Percentiles rank a stretch among this genome's conserved stretches.
phyloP scores from a whole-genome alignment of 2,797 vertebrate genomes.

The Clarias fuscus region DNA sequence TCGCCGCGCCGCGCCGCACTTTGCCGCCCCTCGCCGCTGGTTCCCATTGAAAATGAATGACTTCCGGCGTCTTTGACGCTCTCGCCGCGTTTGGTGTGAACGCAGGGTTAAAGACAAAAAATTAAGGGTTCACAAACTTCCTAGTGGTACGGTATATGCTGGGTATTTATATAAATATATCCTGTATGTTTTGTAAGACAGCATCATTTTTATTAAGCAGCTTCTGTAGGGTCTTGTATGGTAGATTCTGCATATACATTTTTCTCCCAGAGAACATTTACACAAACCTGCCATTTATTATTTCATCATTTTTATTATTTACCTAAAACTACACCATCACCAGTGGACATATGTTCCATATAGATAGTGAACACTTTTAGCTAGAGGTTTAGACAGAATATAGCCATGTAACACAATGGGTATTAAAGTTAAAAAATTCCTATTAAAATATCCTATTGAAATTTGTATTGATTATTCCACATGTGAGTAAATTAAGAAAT shows the following conservation, averaged over 20 bases:
- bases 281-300: neutral
- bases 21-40: too few relatives aligned
- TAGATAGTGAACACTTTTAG: neutral
- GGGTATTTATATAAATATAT: neutral
- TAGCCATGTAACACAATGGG: neutral
- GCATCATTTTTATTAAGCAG: neutral
- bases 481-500: neutral
- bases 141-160: neutral
- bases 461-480: neutral
- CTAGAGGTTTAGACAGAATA: neutral
- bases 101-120: too few relatives aligned
- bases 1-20: too few relatives aligned
- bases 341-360: neutral
- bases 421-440: neutral
- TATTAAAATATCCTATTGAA: neutral
- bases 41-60: too few relatives aligned
- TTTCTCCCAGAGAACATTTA: neutral
- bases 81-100: too few relatives aligned
- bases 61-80: too few relatives aligned
- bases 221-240: neutral
- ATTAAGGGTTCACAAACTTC: neutral
- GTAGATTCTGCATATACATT: neutral
- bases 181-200: neutral
- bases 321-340: neutral
- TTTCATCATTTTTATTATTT: neutral